Percentiles rank a stretch among this genome's conserved stretches.
Conservation (phyloP, 2,888 invertebrate genomes). For the Altica lythri region DNA sequence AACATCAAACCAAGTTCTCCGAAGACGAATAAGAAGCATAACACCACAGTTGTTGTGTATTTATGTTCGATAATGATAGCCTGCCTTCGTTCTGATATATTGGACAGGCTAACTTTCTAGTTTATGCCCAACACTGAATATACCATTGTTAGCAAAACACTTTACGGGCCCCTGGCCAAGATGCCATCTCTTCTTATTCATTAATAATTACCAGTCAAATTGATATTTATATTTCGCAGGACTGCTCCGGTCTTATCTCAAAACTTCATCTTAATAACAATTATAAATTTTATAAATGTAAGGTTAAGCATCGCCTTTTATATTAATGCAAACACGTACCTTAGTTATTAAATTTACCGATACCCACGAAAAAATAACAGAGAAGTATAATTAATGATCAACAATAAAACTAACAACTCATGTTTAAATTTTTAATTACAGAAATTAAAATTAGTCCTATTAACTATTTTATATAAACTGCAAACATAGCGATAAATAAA, state of each 20-base stretch:
- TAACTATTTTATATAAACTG: no score
- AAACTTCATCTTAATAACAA: slow-evolving; percentile 48
- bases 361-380: no score
- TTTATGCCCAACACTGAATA: slow-evolving; percentile 49
- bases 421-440: no score
- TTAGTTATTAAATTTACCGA: no score
- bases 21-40: slow-evolving; percentile 27
- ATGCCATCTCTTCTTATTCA: slow-evolving; percentile 48
- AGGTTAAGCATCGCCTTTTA: slow-evolving; percentile 28
- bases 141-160: slow-evolving; percentile 53
- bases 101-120: slow-evolving; percentile 52
- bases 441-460: no score
- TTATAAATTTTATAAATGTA: slow-evolving; percentile 46
- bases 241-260: slow-evolving; percentile 42
- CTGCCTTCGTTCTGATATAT: slow-evolving; percentile 55
- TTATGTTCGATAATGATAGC: slow-evolving; percentile 56
- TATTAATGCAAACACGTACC: background rate
- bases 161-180: slow-evolving; percentile 51
- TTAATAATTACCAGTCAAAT: slow-evolving; percentile 46
- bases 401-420: no score
- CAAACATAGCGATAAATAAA: no score
- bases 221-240: slow-evolving; percentile 51
- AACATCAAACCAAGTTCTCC: slow-evolving; percentile 21
- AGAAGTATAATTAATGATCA: no score
- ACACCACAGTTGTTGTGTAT: slow-evolving; percentile 48